phyloP scores from a whole-genome alignment of 2,888 invertebrate species.

The Aradus depressus region DNA sequence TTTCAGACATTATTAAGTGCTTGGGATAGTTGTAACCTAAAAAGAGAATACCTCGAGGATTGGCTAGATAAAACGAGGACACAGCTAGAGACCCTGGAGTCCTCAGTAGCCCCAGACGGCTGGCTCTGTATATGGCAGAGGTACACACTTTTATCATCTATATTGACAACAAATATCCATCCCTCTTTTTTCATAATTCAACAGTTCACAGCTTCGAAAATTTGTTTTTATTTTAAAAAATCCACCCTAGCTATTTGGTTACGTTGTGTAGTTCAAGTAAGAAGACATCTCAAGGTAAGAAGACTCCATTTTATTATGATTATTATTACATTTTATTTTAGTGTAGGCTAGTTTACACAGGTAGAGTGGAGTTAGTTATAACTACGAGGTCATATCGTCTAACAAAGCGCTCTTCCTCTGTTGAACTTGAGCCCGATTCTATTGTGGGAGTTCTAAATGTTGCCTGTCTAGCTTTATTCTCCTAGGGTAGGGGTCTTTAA shows the following conservation, averaged over 20 bases:
- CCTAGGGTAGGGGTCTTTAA: no score
- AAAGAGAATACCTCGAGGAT: constrained; percentile 46
- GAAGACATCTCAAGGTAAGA: constrained; percentile 24
- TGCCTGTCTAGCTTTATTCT: no score
- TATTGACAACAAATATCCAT: constrained; percentile 10
- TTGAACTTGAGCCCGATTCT: no score
- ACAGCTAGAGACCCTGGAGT: constrained; percentile 50
- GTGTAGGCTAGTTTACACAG: background rate
- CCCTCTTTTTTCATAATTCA: constrained; percentile 13
- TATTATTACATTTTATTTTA: background rate
- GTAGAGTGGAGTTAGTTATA: background rate
- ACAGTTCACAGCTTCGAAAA: constrained; percentile 11
- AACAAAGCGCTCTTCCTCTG: no score
- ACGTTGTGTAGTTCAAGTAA: constrained; percentile 11
- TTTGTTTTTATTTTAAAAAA: background rate
- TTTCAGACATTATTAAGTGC: constrained; percentile 52
- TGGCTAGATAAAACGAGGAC: constrained; percentile 49
- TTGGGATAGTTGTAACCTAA: constrained; percentile 48
- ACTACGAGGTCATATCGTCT: no score
- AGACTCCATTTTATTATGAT: constrained; percentile 1
- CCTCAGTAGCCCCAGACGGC: constrained; percentile 52
- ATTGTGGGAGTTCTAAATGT: no score
- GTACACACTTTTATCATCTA: constrained; percentile 39
- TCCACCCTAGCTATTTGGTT: background rate
- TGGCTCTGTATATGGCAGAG: constrained; percentile 65